Evolutionary conservation across 2,888 invertebrate species (phyloP), one percentile per base, ranked within the genome.

Genomic region (Nomada fucata): DNA sequence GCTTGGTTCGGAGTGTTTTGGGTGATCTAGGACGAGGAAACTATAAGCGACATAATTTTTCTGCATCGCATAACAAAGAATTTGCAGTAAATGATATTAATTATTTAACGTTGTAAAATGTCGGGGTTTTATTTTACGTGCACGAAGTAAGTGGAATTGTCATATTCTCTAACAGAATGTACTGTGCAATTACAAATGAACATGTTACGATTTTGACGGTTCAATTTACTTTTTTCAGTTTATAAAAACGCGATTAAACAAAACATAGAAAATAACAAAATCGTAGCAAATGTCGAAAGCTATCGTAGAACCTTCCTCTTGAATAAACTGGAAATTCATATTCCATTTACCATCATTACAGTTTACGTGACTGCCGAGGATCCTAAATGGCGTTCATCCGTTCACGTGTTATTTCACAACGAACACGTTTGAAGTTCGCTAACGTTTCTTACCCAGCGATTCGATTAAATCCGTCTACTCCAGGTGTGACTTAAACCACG

Each of bases 391-490:
- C 3, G 5, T 50, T 11, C 15, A 29, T 65, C 3, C 1, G 2
- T 7, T 5, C 26, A 29, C 65, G 15, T 0, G 11, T 9, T 9
- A 3, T 5, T 18, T 18, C 23, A 10, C 11, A 23, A 15, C 7
- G 36, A 15, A 20, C 7, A 20, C 20, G n/a, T 18, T 36, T 18
- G 36, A 36, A 36, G 29, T n/a, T 0, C 36, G 18, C 7, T 10
- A 18, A 26, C 2, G 36, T n/a, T 42, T 23, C n/a, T 9, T 52
- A 23, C 15, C 4, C 23, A 47, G 18, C 23, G 1, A 65, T 57
- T 47, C 36, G 60, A 61, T 74, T 68, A 42, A 73, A 78, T 60
- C 23, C 29, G 44, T 7, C 7, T 2, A 23, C 60, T 5, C 9
- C 26, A 50, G 52, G 47, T 2, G 23, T 36, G 53, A n/a, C 60